Percentiles rank a stretch among this genome's conserved stretches.
phyloP scores from a whole-genome alignment of 2,888 invertebrate genomes.

The Adineta ricciae region DNA sequence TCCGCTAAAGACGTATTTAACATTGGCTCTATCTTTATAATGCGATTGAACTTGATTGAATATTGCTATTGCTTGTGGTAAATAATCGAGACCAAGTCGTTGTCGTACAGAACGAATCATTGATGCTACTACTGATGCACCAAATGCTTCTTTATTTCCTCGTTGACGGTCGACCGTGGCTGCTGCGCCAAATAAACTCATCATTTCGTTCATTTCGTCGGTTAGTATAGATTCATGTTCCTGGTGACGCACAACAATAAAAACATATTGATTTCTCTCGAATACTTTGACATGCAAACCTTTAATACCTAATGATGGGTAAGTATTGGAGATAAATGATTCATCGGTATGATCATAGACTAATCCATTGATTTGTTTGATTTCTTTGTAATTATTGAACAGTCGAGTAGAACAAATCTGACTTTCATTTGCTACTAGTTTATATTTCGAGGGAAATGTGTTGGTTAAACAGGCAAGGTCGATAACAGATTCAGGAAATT shows the following conservation, averaged over 20 bases:
- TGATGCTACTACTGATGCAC: not conserved
- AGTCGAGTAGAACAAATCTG: not conserved
- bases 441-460: not conserved
- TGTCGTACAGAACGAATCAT: not conserved
- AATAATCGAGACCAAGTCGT: not conserved
- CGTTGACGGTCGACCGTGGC: not conserved
- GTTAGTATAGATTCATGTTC: not conserved
- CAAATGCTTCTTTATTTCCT: not conserved
- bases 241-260: not conserved
- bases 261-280: not conserved
- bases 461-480: not conserved
- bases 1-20: not conserved
- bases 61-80: not conserved
- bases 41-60: not conserved
- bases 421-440: not conserved
- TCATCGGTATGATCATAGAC: not conserved
- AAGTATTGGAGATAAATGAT: not conserved
- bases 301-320: not conserved
- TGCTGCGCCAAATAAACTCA: not conserved
- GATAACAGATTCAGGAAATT: not conserved
- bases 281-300: not conserved
- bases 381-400: not conserved
- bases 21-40: not conserved
- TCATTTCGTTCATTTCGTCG: constrained; percentile 1
- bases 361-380: not conserved